Conservation (phyloP, 2,797 vertebrate species). For the Microctenopoma steveboyesi region DNA sequence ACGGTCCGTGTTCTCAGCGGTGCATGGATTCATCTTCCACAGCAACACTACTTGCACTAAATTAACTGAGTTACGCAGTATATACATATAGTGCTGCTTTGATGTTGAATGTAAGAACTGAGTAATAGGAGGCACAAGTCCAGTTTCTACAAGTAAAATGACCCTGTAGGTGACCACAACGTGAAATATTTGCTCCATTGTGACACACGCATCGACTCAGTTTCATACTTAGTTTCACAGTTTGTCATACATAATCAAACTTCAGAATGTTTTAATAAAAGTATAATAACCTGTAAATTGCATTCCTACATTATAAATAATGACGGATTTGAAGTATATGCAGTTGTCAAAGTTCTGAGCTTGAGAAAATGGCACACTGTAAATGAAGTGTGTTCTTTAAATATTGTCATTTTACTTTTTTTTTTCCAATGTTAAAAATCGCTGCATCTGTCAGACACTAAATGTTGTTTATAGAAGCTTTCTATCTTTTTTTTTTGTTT, state of each 20-base stretch:
- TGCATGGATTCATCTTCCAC: slow-evolving; percentile 12
- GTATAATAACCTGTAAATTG: neutral
- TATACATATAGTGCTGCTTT: slow-evolving; percentile 12
- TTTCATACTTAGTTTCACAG: neutral
- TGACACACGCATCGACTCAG: neutral
- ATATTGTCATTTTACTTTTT: slow-evolving; percentile 22
- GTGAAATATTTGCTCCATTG: neutral
- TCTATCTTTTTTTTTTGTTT: neutral
- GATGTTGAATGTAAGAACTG: slow-evolving; percentile 8
- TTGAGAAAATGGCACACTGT: neutral
- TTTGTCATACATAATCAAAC: neutral
- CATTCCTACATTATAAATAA: neutral
- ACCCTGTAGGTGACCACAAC: too few species aligned
- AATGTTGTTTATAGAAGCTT: neutral
- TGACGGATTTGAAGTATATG: neutral
- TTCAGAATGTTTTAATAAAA: neutral
- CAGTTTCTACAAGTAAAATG: slow-evolving; percentile 8
- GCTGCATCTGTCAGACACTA: slow-evolving; percentile 11
- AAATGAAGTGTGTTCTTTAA: slow-evolving; percentile 9
- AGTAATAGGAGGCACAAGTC: neutral
- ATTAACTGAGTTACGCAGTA: slow-evolving; percentile 25
- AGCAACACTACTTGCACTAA: slow-evolving; percentile 7
- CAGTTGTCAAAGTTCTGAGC: neutral
- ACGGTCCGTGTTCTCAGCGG: slow-evolving; percentile 7
- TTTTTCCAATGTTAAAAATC: slow-evolving; percentile 7